Conservation (phyloP, 2,888 invertebrate genomes). For the Volucella bombylans region DNA sequence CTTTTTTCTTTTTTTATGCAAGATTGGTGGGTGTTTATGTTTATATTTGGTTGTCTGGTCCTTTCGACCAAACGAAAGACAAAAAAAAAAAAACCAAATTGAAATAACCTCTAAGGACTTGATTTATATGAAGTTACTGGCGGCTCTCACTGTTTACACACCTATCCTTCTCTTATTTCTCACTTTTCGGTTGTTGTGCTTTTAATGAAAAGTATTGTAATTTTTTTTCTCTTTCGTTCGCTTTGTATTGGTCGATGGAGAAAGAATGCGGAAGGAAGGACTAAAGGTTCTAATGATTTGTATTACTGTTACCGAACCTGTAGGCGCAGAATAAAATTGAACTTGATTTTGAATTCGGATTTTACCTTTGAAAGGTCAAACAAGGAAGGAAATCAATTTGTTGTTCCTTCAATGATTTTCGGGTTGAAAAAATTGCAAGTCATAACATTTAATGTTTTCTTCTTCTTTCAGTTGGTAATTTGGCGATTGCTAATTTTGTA, state of each 20-base stretch:
- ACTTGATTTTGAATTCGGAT: conserved; percentile 14
- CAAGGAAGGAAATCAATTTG: conserved; percentile 31
- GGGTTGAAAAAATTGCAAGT: conserved; percentile 6
- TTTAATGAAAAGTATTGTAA: conserved; percentile 34
- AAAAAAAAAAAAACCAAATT: neutral
- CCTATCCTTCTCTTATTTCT: neutral
- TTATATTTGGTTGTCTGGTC: conserved; percentile 10
- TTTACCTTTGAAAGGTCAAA: conserved; percentile 13
- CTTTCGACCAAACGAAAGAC: neutral
- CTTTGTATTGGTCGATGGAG: neutral
- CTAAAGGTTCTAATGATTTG: conserved; percentile 15
- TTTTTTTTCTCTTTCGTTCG: neutral
- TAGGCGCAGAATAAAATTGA: neutral
- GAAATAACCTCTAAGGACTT: conserved; percentile 7
- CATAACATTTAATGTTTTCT: conserved; percentile 12
- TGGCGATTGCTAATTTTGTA: conserved; percentile 4
- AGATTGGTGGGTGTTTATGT: conserved; percentile 16
- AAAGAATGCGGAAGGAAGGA: conserved; percentile 13
- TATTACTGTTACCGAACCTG: conserved; percentile 13
- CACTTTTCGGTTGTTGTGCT: conserved; percentile 9
- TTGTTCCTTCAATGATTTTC: conserved; percentile 29
- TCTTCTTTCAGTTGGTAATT: conserved; percentile 10
- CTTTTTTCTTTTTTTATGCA: neutral
- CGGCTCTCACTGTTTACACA: neutral
- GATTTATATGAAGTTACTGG: conserved; percentile 26